Conservation (phyloP, 2,113 vertebrate species). For the Paedocypris sp. region DNA sequence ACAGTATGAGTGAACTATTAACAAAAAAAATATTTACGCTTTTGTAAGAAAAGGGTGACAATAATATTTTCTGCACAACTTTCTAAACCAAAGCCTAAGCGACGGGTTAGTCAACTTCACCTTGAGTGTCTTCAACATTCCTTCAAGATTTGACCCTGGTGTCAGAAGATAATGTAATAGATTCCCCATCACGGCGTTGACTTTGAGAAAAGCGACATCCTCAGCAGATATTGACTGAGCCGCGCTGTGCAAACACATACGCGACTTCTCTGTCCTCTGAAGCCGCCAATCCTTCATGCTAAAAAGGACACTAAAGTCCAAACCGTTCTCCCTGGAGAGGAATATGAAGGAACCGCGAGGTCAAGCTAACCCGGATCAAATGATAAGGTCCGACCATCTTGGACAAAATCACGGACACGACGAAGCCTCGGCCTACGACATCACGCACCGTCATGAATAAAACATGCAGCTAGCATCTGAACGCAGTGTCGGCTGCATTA, state of each 20-base stretch:
- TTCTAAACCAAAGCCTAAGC: background rate
- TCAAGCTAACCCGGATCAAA: background rate
- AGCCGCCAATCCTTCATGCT: background rate
- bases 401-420: constrained; percentile 10
- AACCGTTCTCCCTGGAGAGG: background rate
- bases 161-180: background rate
- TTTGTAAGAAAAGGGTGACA: no score
- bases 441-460: constrained; percentile 52
- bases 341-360: background rate
- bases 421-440: constrained; percentile 10
- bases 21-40: no score
- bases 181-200: background rate
- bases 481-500: constrained; percentile 54
- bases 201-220: background rate
- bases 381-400: background rate
- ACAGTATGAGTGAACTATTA: no score
- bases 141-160: background rate
- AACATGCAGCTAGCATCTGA: constrained; percentile 48
- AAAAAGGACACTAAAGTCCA: background rate
- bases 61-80: background rate
- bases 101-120: background rate
- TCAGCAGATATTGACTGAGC: constrained; percentile 12
- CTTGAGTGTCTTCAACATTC: background rate
- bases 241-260: constrained; percentile 13
- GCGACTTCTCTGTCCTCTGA: constrained; percentile 2